Base-by-base conservation (phyloP, 2,113 vertebrate species). In the Formicarius rufipectus region DNA sequence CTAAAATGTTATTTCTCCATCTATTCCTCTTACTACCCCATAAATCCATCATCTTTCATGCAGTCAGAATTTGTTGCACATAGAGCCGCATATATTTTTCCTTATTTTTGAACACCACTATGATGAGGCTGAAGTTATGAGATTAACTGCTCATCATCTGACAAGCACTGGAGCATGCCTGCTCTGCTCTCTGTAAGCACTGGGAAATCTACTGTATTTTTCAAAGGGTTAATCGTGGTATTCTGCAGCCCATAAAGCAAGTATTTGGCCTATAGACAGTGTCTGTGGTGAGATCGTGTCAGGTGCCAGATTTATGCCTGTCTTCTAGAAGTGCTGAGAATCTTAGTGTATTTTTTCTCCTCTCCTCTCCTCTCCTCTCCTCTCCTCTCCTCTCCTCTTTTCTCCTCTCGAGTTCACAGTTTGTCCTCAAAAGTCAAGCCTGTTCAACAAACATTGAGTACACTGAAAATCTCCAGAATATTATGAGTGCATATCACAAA, bases 41-140 rank as follows among this genome's bases (percentile, higher is more conserved):
- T 94, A 96, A 95, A 96, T 91, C 87, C 93, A 74, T 90, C 81
- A 1, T 76, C 44, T 93, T 89, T 86, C 63, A 87, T 23, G 28
- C 24, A 66, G 67, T 79, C 63, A 91, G 87, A 91, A 76, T 28
- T 91, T 69, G 23, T 52, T 5, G 1, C 78, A 71, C 81, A 91
- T 84, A 82, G 23, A 60, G 30, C 20, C 21, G 10, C 23, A 18
- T 68, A 44, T 0, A 6, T 25, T 87, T 94, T 91, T 71, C 52
- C 20, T 1, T 68, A 72, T 39, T 94, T 89, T 42, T 93, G 71
- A 89, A 37, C 19, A 82, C 30, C 3, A 2, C 58, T 79, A 27
- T 0, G 1, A 69, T 62, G 62, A 71, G 23, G 25, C 28, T 68
- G 56, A 78, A 33, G 35, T 52, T 79, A 59, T 67, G 52, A 94